Base-by-base conservation (phyloP, 2,797 vertebrate genomes). In the Acomys russatus region DNA sequence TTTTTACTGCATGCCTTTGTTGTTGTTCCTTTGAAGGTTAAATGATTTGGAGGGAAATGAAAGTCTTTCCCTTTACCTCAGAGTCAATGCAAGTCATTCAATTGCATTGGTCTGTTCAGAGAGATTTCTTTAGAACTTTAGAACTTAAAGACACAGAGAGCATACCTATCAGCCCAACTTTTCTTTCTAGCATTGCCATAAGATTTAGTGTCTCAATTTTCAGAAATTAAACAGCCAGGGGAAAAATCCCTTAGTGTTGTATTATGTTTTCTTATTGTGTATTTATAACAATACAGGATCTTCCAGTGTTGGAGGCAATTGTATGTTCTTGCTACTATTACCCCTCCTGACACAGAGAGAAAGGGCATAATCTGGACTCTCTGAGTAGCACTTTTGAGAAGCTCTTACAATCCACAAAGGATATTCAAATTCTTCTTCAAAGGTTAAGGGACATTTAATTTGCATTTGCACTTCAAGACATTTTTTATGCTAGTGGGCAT, bases 401-500 rank as follows among this genome's bases (percentile, higher is more conserved):
- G 38, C 49, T 91, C 70, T 92, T 80, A 30, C 51, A 93, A 80
- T 78, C 89, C 93, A 96, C 82, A 92, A 79, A 96, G 61, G 85
- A 77, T 92, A 77, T 63, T 91, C 77, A 91, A 82, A 87, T 79
- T 87, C n/a, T 28, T 78, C 35, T 44, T 73, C 49, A 30, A 92
- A 96, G 87, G 79, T 95, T 88, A 96, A 85, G 59, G 66, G 92
- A 86, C 88, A 87, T 71, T 91, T 79, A 88, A 92, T 97, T 96
- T 96, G 96, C 94, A 93, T 97, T 92, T 94, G 73, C 10, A 82
- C 70, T 94, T 87, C 9, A 64, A 86, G 38, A 20, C 56, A 79
- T 79, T 76, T 94, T 63, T 44, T 0, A 68, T 56, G 63, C 92
- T 70, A 56, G 33, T 92, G 90, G 92, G 76, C 80, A 73, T 87